phyloP scores from a whole-genome alignment of 2,797 vertebrate genomes.

The Synanceia verrucosa region DNA sequence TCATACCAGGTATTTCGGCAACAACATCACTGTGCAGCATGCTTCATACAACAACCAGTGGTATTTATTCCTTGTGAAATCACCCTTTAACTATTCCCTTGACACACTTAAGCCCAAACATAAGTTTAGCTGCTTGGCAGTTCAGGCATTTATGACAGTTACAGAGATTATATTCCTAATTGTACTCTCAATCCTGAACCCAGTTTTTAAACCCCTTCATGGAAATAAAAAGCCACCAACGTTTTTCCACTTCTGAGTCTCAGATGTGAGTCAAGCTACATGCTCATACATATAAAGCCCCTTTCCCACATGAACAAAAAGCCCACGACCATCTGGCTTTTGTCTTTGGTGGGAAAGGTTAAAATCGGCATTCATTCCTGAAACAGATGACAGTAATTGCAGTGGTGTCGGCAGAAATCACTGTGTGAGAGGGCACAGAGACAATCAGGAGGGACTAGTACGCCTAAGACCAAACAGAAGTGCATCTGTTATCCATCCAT shows the following conservation, averaged over 20 bases:
- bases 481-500: too few relatives aligned
- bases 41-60: not conserved
- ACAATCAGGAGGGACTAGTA: too few relatives aligned
- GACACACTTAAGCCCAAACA: not conserved
- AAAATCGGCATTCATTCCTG: too few relatives aligned
- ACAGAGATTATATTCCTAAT: not conserved
- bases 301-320: not conserved
- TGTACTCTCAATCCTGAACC: slow-evolving; percentile 2
- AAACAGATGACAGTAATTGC: too few relatives aligned
- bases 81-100: not conserved
- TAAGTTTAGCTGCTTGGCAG: not conserved
- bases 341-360: too few relatives aligned
- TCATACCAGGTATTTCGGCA: not conserved
- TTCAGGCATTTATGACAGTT: not conserved
- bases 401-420: too few relatives aligned
- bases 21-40: not conserved
- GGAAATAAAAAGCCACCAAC: not conserved
- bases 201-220: not conserved
- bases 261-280: not conserved
- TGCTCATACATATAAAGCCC: not conserved
- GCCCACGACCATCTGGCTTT: not conserved
- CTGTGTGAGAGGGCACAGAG: too few relatives aligned
- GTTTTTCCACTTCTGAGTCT: not conserved
- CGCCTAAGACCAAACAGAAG: too few relatives aligned
- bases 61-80: not conserved